Percentiles rank a stretch among this genome's conserved stretches.
Conservation (phyloP, 2,113 vertebrate species). For the Clarias magur region DNA sequence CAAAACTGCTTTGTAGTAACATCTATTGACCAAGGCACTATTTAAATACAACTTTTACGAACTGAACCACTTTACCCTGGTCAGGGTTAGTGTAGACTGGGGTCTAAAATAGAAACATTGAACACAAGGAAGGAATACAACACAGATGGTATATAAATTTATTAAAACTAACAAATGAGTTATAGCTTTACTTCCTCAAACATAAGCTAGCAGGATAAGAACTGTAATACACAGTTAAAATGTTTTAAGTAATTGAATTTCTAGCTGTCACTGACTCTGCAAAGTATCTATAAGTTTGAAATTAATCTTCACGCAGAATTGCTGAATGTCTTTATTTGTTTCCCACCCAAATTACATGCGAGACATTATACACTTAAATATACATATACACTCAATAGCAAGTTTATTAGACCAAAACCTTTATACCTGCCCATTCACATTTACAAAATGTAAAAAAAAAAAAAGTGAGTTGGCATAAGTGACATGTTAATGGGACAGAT, state of each 20-base stretch:
- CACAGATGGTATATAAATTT: neutral
- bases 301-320: neutral
- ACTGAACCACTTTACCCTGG: no score
- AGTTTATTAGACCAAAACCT: neutral
- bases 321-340: neutral
- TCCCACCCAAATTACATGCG: neutral
- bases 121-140: neutral
- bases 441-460: neutral
- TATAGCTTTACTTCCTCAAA: neutral
- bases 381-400: neutral
- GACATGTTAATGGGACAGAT: neutral
- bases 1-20: neutral
- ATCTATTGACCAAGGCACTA: neutral
- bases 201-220: neutral
- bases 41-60: no score
- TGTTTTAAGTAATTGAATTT: neutral
- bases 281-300: neutral
- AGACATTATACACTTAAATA: neutral
- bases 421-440: neutral
- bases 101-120: neutral
- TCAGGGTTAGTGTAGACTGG: neutral
- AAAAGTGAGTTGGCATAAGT: neutral
- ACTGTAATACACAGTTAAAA: neutral
- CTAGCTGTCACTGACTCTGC: neutral
- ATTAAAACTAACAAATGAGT: neutral